Conservation (phyloP, 2,888 invertebrate species). For the Cantharis rufa region DNA sequence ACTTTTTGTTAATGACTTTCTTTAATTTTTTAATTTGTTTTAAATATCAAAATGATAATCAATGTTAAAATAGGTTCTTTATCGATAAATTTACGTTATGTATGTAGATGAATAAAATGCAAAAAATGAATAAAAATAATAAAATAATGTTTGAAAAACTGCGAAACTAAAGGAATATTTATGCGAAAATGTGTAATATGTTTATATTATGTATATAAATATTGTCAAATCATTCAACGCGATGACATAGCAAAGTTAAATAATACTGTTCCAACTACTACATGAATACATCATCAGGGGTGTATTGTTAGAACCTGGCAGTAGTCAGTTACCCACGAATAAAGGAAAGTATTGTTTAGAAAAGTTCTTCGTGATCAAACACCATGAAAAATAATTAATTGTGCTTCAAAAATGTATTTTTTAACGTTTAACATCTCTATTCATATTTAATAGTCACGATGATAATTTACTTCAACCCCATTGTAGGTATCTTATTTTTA, state of each 20-base stretch:
- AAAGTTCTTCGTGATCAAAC: constrained; percentile 49
- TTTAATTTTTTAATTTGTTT: no score
- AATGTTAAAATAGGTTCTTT: no score
- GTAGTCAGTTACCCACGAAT: constrained; percentile 30
- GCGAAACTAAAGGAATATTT: no score
- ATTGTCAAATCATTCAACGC: constrained; percentile 18
- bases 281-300: constrained; percentile 36
- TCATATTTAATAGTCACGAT: constrained; percentile 37
- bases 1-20: no score
- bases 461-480: constrained; percentile 33
- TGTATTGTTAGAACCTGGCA: constrained; percentile 28
- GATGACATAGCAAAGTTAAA: constrained; percentile 25
- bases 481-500: background rate
- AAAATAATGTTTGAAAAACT: background rate
- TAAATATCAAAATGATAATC: no score
- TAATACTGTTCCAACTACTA: constrained; percentile 29
- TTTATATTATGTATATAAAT: constrained; percentile 5
- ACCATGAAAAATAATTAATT: constrained; percentile 57
- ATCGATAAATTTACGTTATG: no score
- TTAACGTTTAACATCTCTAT: constrained; percentile 41
- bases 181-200: background rate
- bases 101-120: no score
- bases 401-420: constrained; percentile 52
- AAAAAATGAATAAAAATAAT: background rate
- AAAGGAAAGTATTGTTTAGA: constrained; percentile 36